Evolutionary conservation across 2,797 vertebrate species (phyloP), one percentile per base, ranked within the genome.

Genomic region (Orientallactaga sibirica): DNA sequence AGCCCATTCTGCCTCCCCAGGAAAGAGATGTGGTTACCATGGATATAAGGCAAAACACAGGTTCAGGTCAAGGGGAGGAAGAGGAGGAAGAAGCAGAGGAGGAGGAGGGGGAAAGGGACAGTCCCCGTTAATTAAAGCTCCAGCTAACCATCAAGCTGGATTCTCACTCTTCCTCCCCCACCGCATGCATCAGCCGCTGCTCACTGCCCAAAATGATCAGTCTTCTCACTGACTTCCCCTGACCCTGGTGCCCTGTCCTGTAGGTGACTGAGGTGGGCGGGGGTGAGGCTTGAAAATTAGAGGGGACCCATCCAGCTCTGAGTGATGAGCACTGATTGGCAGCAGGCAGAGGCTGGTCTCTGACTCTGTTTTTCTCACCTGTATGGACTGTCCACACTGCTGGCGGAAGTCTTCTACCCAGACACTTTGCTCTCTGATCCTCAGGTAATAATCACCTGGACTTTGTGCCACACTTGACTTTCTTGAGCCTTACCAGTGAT

Each of bases 1-100:
- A 97, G 96, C 94, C 78, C 96, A 95, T 95, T 96, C 97, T 96
- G 97, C 95, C 97, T 98, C 96, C 92, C 97, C 97, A 95, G 85
- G 92, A 94, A 88, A 81, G 77, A 70, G 0, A 5, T 78, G 68
- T 76, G 90, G 98, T 98, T 97, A 94, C 97, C 95, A 97, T 73
- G 75, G 95, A 58, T 74, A 76, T 10, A 4, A 29, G 83, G 41
- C 93, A 86, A 96, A 93, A 92, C n/a, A 86, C 67, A 33, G 86
- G 62, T 67, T 85, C 33, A 61, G n/a, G 82, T 55, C 48, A 25
- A 66, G 12, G 29, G 29, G 7, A 18, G 43, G 29, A 37, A 15
- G 25, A 58, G 61, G 43, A 61, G n/a, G 74, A 37, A n/a, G 4
- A 25, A 58, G 11, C 15, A n/a, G 12, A 29, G 75, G 52, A 48